Base-by-base conservation (phyloP, 2,888 invertebrate species). In the Mycalesis mineus region DNA sequence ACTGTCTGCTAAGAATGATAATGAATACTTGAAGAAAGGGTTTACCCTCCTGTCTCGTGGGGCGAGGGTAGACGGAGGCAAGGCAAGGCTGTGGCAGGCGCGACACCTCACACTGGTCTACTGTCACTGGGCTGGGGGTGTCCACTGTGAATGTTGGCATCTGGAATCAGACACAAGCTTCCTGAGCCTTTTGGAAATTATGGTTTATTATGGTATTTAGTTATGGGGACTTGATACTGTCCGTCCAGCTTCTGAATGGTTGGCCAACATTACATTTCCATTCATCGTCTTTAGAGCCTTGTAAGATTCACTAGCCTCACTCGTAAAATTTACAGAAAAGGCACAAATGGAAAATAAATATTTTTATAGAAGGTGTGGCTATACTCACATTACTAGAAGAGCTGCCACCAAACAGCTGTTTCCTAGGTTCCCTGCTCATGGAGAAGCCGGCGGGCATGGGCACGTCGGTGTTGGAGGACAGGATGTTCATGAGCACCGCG, bases 401-500 rank as follows among this genome's bases (percentile, higher is more conserved):
- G 31, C 80, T 76, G 15, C 77, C 81, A 0, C 71, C 66, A 70
- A 85, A 57, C 64, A 81, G 72, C 80, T 91, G 88, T 47, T 83
- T 84, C 67, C 91, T 73, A 0, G 87, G 83, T 60, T 84, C 82
- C 7, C 85, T 84, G 67, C 82, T 92, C 0, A 88, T 89, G 6
- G 93, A 94, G 80, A 95, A 95, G 0, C 94, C 94, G 15, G 91
- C 91, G 0, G 96, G 96, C 93, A 96, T 93, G 1, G 93, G 87
- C 58, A 92, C 91, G 51, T 93, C 92, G 8, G 91, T 91, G 49
- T 90, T 91, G 17, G 93, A 92, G 15, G 94, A 94, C 15, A 95
- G 92, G 60, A 96, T 95, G 77, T 96, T 95, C 92, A 96, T 95
- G 1, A 96, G 87, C 57, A 96, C 94, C 0, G 95, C 92, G 72